Percentiles rank a stretch among this genome's conserved stretches.
Conservation (phyloP, 2,113 vertebrate species). For the Noctilio leporinus region DNA sequence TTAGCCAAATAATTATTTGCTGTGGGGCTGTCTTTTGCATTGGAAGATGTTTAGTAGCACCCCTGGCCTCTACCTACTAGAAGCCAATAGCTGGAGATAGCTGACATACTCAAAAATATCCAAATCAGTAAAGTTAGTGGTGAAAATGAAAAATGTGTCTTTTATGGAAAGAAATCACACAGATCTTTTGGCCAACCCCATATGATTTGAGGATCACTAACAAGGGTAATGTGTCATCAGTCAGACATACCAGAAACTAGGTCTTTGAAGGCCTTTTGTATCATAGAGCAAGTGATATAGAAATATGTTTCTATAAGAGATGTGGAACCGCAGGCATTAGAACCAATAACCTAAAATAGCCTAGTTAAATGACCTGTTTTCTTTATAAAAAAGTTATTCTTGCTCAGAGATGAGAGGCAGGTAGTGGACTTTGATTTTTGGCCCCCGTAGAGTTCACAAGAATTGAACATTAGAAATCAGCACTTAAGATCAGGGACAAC, state of each 20-base stretch:
- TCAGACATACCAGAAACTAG: not conserved
- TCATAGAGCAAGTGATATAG: not conserved
- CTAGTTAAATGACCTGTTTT: slow-evolving; percentile 21
- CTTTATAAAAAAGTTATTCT: slow-evolving; percentile 47
- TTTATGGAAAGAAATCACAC: no score
- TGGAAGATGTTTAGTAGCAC: no score
- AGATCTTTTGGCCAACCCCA: no score
- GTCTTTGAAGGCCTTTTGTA: slow-evolving; percentile 29
- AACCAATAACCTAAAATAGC: slow-evolving; percentile 34
- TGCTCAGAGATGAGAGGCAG: slow-evolving; percentile 6
- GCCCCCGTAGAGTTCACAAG: not conserved
- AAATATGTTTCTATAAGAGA: not conserved
- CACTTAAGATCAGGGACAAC: slow-evolving; percentile 5
- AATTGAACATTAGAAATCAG: slow-evolving; percentile 12
- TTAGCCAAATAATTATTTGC: no score
- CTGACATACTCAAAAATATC: no score
- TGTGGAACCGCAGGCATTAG: slow-evolving; percentile 36
- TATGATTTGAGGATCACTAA: not conserved
- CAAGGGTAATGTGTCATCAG: not conserved
- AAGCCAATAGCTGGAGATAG: no score
- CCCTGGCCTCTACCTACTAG: no score
- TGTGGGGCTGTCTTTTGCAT: no score
- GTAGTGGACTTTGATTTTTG: slow-evolving; percentile 44
- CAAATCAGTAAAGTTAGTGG: no score
- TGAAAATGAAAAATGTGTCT: no score